These are phyloP conservation scores for Coccyzus lansbergi DNA, from an alignment of 2,797 vertebrate genomes.

Conservation along the genomic window DNA sequence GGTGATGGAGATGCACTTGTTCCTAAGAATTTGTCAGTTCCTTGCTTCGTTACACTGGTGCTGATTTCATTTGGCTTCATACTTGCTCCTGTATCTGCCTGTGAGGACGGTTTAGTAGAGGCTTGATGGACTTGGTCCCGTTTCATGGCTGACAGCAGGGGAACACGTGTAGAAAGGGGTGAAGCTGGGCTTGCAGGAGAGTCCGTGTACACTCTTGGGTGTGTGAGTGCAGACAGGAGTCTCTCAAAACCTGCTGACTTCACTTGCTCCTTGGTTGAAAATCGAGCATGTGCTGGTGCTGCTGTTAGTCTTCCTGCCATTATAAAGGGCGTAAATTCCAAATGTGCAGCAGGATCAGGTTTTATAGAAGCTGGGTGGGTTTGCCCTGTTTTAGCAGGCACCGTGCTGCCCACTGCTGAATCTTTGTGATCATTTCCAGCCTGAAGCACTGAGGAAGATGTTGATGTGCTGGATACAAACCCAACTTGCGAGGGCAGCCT, in stretches of 20 bases:
- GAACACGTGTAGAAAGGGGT: fast-evolving
- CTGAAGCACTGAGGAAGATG: background rate
- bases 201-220: background rate
- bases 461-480: fast-evolving
- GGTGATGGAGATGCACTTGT: fast-evolving
- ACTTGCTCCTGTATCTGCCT: background rate
- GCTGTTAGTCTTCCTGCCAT: fast-evolving
- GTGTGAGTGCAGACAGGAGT: background rate
- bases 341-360: fast-evolving
- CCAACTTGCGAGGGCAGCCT: background rate
- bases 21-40: background rate
- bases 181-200: background rate
- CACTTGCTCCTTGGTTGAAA: background rate
- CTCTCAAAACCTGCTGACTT: background rate
- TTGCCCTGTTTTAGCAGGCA: background rate
- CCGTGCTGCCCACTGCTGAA: background rate
- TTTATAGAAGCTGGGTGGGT: fast-evolving
- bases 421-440: background rate
- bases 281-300: fast-evolving
- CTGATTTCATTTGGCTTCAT: background rate
- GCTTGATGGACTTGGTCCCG: background rate
- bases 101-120: background rate
- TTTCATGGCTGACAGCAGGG: background rate
- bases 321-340: background rate
- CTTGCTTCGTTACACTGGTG: background rate